Conservation (phyloP, 2,888 invertebrate genomes). For the Heliothis peltigera region DNA sequence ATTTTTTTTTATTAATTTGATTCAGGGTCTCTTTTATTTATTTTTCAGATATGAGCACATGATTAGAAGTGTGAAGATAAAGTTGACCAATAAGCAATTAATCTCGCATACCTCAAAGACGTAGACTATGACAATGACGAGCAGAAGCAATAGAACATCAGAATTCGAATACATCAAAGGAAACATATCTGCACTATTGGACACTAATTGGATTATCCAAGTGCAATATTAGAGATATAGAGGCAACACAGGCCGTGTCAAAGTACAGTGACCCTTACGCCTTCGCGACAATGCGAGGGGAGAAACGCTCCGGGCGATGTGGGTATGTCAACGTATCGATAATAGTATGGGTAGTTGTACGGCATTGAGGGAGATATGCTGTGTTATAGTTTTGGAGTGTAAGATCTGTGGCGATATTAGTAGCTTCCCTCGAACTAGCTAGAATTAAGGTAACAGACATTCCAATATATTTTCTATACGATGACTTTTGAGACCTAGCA, state of each 20-base stretch:
- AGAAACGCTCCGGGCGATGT: conserved; percentile 53
- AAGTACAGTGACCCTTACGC: conserved; percentile 82
- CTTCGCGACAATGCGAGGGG: conserved; percentile 69
- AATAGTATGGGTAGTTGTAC: conserved; percentile 24
- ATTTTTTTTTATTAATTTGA: no score
- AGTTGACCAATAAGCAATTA: not conserved
- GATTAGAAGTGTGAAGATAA: not conserved
- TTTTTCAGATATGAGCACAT: no score
- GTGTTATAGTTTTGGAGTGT: conserved; percentile 30
- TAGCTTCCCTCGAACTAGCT: no score
- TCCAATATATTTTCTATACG: no score
- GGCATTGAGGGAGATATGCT: conserved; percentile 11
- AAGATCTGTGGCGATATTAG: not conserved
- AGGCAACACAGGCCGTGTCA: conserved; percentile 74
- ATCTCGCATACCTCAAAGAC: not conserved
- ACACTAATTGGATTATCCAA: conserved; percentile 84
- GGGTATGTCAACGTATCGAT: conserved; percentile 49
- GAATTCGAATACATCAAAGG: conserved; percentile 73
- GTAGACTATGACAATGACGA: not conserved
- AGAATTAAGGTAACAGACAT: no score
- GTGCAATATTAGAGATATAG: conserved; percentile 84
- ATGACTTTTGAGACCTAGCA: no score
- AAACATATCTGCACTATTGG: conserved; percentile 69
- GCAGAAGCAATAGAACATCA: conserved; percentile 21
- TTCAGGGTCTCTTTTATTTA: no score